phyloP scores from a whole-genome alignment of 2,797 vertebrate genomes.

The Gallinago stenura region DNA sequence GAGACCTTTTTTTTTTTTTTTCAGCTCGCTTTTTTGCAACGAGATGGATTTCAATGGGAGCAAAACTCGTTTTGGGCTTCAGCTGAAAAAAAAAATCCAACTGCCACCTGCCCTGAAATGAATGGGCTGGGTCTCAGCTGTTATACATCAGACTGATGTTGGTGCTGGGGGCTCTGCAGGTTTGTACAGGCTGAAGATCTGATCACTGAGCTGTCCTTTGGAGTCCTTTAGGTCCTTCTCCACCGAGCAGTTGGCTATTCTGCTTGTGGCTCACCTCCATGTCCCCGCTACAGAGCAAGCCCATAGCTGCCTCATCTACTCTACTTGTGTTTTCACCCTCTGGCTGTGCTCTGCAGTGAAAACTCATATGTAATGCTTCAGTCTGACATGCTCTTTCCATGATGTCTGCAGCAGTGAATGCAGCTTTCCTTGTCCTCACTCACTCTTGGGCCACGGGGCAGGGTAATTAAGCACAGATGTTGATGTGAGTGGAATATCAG shows the following conservation, averaged over 20 bases:
- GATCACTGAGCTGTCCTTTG: not conserved
- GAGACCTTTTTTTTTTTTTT: not conserved
- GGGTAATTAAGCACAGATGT: not conserved
- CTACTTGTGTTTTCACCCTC: not conserved
- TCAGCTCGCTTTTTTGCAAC: not conserved
- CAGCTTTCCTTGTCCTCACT: not conserved
- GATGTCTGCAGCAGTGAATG: not conserved
- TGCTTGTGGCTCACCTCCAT: not conserved
- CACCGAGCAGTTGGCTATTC: not conserved
- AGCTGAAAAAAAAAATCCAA: not conserved
- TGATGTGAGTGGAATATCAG: not conserved
- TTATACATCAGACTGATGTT: not conserved
- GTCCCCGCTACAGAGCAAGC: not conserved
- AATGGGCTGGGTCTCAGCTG: not conserved
- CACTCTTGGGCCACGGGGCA: not conserved
- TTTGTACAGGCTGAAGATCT: not conserved
- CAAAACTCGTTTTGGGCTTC: not conserved
- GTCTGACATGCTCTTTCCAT: not conserved
- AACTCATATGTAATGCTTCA: not conserved
- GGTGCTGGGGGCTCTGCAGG: not conserved
- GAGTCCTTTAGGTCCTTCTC: not conserved
- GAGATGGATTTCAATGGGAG: not conserved
- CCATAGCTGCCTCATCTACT: not conserved
- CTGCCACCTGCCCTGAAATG: not conserved
- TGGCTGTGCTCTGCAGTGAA: not conserved